Evolutionary conservation across 2,888 invertebrate species (phyloP), one percentile per base, ranked within the genome.

Genomic region (Herminia tarsipennalis): DNA sequence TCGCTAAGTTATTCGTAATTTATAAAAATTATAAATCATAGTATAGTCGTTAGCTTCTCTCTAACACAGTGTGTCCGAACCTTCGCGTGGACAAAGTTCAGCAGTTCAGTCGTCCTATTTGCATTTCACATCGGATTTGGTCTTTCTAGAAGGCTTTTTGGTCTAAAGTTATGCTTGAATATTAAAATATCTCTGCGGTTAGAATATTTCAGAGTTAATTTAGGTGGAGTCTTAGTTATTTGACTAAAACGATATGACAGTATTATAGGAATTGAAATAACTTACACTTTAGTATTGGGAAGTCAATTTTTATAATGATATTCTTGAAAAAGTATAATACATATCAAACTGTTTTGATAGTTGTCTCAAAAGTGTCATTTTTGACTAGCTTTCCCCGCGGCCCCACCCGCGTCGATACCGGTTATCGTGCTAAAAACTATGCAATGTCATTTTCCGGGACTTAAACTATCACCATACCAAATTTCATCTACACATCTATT

Each of bases 41-140:
- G 4, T 37, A 60, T 34, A 36, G 4, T 37, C 56, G 42, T 42
- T 56, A 35, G 17, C 9, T 25, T 13, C 32, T 22, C 29, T 14
- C 10, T 1, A n/a, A 10, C 32, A 10, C 42, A 30, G 45, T 62
- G 36, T 56, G 52, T 57, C 38, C 46, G 53, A 34, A 13, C 12
- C 13, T 36, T 32, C 36, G 35, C 33, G 50, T 37, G 60, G 66
- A 55, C 66, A 39, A 64, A 64, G 47, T 66, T 76, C 46, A 41
- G 50, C 56, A 58, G 50, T 71, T 68, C 45, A 28, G 14, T 40
- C 33, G 38, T 59, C 49, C 56, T 70, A 69, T 72, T 76, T 71
- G 66, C 71, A 74, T 77, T 76, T 65, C 54, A 40, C 48, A 27
- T 47, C 47, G 47, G 52, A 66, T 70, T 68, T 56, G 53, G 62